A percentile compares a stretch with the other conserved stretches of the same genome.
These are phyloP conservation scores for Valencia hispanica DNA, from an alignment of 2,797 vertebrate species.

Conservation along the genomic window DNA sequence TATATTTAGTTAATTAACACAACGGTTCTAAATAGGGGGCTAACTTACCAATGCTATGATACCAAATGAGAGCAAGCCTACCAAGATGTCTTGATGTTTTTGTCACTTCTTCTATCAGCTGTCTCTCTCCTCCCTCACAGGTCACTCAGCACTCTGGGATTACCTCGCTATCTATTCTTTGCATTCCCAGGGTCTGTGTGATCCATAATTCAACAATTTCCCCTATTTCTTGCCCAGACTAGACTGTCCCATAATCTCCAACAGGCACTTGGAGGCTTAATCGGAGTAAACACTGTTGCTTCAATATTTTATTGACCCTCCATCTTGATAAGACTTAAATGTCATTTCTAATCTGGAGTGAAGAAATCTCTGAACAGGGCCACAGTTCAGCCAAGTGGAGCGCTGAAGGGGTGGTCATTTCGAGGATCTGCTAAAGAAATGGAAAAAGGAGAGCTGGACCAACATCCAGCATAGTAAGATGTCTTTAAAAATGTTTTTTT, in stretches of 20 bases:
- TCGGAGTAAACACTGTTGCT: slow-evolving; percentile 78
- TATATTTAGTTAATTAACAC: slow-evolving; percentile 29
- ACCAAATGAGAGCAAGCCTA: slow-evolving; percentile 43
- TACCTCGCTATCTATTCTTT: slow-evolving; percentile 77
- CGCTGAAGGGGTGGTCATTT: slow-evolving; percentile 55
- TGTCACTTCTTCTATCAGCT: slow-evolving; percentile 63
- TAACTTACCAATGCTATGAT: slow-evolving; percentile 38
- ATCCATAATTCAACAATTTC: slow-evolving; percentile 79
- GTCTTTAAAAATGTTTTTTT: slow-evolving; percentile 44
- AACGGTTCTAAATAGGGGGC: slow-evolving; percentile 24
- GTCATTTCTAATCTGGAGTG: slow-evolving; percentile 74
- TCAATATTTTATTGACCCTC: slow-evolving; percentile 78
- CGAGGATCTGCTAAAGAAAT: slow-evolving; percentile 10
- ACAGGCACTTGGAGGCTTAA: slow-evolving; percentile 76
- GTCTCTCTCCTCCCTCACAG: slow-evolving; percentile 58
- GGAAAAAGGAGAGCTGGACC: slow-evolving; percentile 16
- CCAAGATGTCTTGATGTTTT: slow-evolving; percentile 51
- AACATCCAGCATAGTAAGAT: slow-evolving; percentile 55
- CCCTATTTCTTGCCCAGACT: slow-evolving; percentile 70
- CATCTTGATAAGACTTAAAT: slow-evolving; percentile 77
- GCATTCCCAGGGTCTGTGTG: slow-evolving; percentile 71
- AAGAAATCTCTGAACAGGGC: slow-evolving; percentile 61
- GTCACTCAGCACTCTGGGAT: slow-evolving; percentile 73
- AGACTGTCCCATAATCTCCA: slow-evolving; percentile 77
- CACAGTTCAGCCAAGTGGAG: slow-evolving; percentile 38